These are phyloP conservation scores for Prunella himalayana DNA, from an alignment of 2,113 vertebrate genomes.

Conservation along the genomic window DNA sequence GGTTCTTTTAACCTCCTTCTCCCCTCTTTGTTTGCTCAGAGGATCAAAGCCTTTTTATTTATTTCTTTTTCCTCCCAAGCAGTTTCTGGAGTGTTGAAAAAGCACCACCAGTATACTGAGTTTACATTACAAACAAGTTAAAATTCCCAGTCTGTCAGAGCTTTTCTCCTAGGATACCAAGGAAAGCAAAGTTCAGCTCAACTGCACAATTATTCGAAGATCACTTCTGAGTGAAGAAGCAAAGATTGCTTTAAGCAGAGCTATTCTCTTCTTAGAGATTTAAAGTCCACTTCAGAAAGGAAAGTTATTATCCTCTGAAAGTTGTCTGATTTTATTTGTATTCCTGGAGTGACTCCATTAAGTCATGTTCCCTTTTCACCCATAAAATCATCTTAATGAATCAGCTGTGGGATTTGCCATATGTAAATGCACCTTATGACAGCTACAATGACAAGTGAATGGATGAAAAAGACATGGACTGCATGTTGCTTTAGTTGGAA, in stretches of 20 bases:
- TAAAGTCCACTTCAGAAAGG: conserved; percentile 53
- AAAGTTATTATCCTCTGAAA: conserved; percentile 64
- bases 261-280: conserved; percentile 51
- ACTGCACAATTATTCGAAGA: conserved; percentile 65
- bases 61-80: conserved; percentile 8
- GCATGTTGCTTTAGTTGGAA: background rate
- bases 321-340: conserved; percentile 57
- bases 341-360: conserved; percentile 39
- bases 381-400: conserved; percentile 63
- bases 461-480: background rate
- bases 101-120: conserved; percentile 55
- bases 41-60: conserved; percentile 57
- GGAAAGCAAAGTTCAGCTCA: conserved; percentile 71
- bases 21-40: conserved; percentile 63
- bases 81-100: conserved; percentile 51
- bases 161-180: conserved; percentile 73
- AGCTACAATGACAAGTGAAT: background rate
- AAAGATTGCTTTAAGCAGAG: conserved; percentile 55
- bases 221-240: conserved; percentile 60
- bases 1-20: conserved; percentile 41
- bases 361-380: conserved; percentile 41
- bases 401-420: conserved; percentile 25
- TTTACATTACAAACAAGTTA: conserved; percentile 74
- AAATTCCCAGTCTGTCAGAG: conserved; percentile 70
- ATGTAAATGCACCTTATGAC: conserved; percentile 44